Conservation (phyloP, 2,888 invertebrate genomes). For the Ophioninae sp. region DNA sequence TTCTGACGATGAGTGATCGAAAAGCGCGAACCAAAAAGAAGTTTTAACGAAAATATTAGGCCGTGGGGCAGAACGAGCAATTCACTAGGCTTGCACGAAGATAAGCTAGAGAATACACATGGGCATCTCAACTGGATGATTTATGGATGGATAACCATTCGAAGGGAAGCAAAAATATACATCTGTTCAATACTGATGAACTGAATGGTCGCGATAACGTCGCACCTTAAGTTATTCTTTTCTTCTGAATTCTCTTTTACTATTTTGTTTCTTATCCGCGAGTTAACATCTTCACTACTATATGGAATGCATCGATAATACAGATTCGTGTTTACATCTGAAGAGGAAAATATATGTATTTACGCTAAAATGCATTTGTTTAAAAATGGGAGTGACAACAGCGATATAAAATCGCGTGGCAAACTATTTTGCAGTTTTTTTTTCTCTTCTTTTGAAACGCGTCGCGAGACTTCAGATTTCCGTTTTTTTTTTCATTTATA, state of each 20-base stretch:
- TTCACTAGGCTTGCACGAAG: conserved; percentile 35
- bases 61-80: conserved; percentile 40
- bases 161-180: conserved; percentile 3
- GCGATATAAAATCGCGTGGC: conserved; percentile 41
- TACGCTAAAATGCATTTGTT: conserved; percentile 49
- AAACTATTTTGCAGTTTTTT: conserved; percentile 35
- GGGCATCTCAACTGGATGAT: conserved; percentile 31
- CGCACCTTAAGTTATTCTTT: conserved; percentile 12
- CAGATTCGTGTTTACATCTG: conserved; percentile 37
- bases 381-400: conserved; percentile 12
- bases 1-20: background rate
- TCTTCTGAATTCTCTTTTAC: background rate
- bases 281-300: conserved; percentile 28
- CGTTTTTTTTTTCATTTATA: conserved; percentile 22
- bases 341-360: conserved; percentile 41
- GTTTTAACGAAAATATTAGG: conserved; percentile 45
- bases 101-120: conserved; percentile 29
- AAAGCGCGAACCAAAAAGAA: conserved; percentile 1
- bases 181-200: background rate
- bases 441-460: conserved; percentile 47
- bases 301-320: conserved; percentile 53
- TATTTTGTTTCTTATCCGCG: conserved; percentile 7
- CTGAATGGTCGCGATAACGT: conserved; percentile 1
- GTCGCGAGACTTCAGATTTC: conserved; percentile 57
- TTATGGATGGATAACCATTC: conserved; percentile 33